phyloP scores from a whole-genome alignment of 2,888 invertebrate species.

The Microplitis deprimator region DNA sequence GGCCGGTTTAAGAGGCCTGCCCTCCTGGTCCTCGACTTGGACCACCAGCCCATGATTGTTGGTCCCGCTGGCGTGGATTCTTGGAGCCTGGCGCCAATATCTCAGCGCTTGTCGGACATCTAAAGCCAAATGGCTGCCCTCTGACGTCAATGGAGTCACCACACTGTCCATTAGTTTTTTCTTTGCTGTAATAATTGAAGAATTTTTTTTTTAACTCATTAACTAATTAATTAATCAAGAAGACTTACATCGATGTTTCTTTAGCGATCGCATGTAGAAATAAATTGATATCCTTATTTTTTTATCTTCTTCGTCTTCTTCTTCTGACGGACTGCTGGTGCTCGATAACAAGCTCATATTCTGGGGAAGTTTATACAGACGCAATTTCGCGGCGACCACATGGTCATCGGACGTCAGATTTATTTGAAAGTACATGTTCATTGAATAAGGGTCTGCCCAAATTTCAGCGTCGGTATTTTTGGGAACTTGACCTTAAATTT shows the following conservation, averaged over 20 bases:
- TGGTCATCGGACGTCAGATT: conserved; percentile 72
- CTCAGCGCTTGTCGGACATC: conserved; percentile 64
- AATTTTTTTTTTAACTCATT: not conserved
- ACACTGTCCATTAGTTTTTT: conserved; percentile 68
- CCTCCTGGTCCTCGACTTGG: conserved; percentile 77
- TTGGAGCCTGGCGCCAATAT: conserved; percentile 61
- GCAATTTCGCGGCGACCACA: conserved; percentile 73
- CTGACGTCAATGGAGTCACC: conserved; percentile 61
- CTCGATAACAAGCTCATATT: conserved; percentile 66
- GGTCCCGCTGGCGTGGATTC: conserved; percentile 50
- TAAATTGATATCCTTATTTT: conserved; percentile 75
- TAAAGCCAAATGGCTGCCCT: conserved; percentile 63
- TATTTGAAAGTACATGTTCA: conserved; percentile 76
- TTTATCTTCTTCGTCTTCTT: conserved; percentile 70
- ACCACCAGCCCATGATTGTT: conserved; percentile 73
- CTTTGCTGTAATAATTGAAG: conserved; percentile 56
- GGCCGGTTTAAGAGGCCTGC: conserved; percentile 72
- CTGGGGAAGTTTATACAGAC: conserved; percentile 73
- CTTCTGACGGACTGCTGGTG: conserved; percentile 43
- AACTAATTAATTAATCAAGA: conserved; percentile 13
- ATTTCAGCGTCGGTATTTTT: conserved; percentile 74
- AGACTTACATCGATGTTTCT: conserved; percentile 74
- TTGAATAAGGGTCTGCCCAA: conserved; percentile 73
- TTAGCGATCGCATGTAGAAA: conserved; percentile 75
- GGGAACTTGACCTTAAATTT: conserved; percentile 73